Percentiles rank a stretch among this genome's conserved stretches.
These are phyloP conservation scores for Nephrotoma appendiculata DNA, from an alignment of 2,888 invertebrate genomes.

Conservation along the genomic window DNA sequence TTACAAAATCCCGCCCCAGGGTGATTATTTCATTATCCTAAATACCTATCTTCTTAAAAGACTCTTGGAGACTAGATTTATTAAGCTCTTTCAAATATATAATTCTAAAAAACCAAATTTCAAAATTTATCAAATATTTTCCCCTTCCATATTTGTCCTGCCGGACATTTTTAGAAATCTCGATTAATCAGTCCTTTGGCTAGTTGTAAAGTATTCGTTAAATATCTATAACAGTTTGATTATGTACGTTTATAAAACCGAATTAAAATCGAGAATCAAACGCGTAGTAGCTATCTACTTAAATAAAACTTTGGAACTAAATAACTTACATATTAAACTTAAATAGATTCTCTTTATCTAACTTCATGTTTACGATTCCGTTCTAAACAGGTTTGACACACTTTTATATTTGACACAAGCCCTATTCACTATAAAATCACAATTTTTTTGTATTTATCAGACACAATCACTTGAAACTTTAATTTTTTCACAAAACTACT, in stretches of 20 bases:
- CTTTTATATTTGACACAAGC: background rate
- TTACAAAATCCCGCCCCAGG: no score
- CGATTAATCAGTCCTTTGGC: no score
- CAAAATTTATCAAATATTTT: no score
- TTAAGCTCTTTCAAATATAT: no score
- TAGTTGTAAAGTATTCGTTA: no score
- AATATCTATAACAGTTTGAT: no score
- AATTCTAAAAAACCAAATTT: no score
- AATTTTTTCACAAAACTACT: background rate
- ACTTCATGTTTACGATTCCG: background rate
- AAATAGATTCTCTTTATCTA: background rate
- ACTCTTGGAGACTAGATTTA: no score
- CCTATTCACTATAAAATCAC: background rate
- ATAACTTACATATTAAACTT: background rate
- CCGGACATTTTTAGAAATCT: no score
- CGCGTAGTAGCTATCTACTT: background rate
- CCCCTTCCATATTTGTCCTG: no score
- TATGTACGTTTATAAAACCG: background rate
- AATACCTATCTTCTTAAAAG: no score
- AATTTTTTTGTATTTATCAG: background rate
- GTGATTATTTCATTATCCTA: no score
- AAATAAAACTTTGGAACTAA: background rate
- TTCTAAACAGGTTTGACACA: background rate
- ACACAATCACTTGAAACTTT: background rate
- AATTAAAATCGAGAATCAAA: background rate